Conservation (phyloP, 2,797 vertebrate species). For the Picus viridis region DNA sequence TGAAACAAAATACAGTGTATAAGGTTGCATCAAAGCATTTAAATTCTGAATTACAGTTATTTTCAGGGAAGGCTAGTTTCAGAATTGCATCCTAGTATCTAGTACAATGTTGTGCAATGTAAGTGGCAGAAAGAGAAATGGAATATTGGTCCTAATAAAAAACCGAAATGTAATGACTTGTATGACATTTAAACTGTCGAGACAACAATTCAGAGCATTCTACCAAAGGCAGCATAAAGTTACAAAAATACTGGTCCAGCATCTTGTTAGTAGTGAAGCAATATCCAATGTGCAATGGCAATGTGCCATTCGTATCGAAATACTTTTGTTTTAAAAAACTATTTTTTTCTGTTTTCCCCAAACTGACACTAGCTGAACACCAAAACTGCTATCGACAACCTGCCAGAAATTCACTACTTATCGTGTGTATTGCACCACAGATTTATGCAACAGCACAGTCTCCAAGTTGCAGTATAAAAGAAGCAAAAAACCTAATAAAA, state of each 20-base stretch:
- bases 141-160: slow-evolving; percentile 62
- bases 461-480: slow-evolving; percentile 41
- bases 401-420: neutral
- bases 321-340: slow-evolving; percentile 50
- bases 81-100: slow-evolving; percentile 41
- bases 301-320: slow-evolving; percentile 41
- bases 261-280: slow-evolving; percentile 69
- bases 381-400: slow-evolving; percentile 13
- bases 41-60: slow-evolving; percentile 57
- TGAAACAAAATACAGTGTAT: slow-evolving; percentile 67
- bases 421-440: slow-evolving; percentile 5
- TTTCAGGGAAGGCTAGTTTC: slow-evolving; percentile 57
- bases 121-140: slow-evolving; percentile 54
- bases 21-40: slow-evolving; percentile 61
- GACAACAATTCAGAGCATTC: slow-evolving; percentile 49
- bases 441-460: slow-evolving; percentile 47
- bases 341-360: neutral
- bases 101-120: slow-evolving; percentile 56
- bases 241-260: slow-evolving; percentile 49
- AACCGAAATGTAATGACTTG: slow-evolving; percentile 29
- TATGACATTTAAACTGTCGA: slow-evolving; percentile 51
- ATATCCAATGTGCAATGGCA: slow-evolving; percentile 52
- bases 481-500: slow-evolving; percentile 38
- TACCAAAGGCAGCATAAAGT: slow-evolving; percentile 48
- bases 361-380: slow-evolving; percentile 32